Evolutionary conservation across 1,140 invertebrate genomes (phyloP).

Genomic region (Cydia fagiglandana): DNA sequence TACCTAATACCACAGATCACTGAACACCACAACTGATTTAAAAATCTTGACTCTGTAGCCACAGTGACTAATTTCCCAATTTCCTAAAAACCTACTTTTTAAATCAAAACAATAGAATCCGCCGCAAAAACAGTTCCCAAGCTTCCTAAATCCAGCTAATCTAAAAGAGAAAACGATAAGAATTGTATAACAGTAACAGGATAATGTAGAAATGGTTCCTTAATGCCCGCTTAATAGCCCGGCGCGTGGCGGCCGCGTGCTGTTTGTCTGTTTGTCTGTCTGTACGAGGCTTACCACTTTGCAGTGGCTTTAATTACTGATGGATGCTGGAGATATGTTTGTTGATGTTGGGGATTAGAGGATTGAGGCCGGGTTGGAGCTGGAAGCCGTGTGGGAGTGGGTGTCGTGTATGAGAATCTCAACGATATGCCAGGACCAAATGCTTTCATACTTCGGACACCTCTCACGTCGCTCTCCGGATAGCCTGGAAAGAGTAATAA

Average conservation of each 20-base stretch:
- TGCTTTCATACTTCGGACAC: no score
- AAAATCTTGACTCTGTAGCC: no score
- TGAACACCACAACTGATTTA: no score
- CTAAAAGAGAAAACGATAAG: conserved; percentile 70
- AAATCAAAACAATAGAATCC: neutral
- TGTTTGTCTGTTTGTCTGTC: conserved; percentile 56
- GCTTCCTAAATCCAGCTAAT: conserved; percentile 59
- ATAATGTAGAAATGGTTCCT: conserved; percentile 54
- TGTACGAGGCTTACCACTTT: conserved; percentile 74
- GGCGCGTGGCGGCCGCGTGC: conserved; percentile 59
- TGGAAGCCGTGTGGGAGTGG: conserved; percentile 14
- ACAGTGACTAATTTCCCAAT: no score
- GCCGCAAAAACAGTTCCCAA: conserved; percentile 54
- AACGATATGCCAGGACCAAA: no score
- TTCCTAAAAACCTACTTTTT: neutral
- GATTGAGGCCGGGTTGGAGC: neutral
- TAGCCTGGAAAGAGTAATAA: no score
- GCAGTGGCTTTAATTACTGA: conserved; percentile 72
- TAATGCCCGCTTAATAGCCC: conserved; percentile 70
- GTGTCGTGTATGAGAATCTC: conserved; percentile 56
- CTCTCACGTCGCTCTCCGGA: no score
- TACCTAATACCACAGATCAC: no score
- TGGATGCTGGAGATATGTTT: conserved; percentile 64
- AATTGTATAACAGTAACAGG: conserved; percentile 57
- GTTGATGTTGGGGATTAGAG: conserved; percentile 5